These are phyloP conservation scores for Heliothis subflexa DNA, from an alignment of 1,140 invertebrate genomes.

Conservation along the genomic window DNA sequence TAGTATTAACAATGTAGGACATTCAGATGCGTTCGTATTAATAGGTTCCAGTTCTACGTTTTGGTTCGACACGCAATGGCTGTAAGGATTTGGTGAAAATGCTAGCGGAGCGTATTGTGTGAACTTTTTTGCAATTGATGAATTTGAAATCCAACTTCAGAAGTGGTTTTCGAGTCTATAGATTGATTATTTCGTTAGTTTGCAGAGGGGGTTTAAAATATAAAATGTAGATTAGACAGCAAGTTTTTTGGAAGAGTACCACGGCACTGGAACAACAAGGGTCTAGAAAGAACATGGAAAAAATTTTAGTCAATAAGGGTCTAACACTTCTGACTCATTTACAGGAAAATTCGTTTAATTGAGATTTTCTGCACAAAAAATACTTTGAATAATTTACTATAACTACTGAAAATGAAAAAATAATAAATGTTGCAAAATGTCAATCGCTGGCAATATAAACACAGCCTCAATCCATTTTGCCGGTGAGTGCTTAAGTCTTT, in stretches of 20 bases:
- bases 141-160: background rate
- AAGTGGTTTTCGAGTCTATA: background rate
- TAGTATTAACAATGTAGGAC: conserved; percentile 36
- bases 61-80: conserved; percentile 49
- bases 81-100: background rate
- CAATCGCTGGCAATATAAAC: conserved; percentile 4
- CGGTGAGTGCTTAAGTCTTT: conserved; percentile 19
- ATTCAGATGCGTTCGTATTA: conserved; percentile 45
- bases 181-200: background rate
- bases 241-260: too few species aligned
- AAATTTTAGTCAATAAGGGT: too few species aligned
- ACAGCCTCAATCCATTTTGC: conserved; percentile 41
- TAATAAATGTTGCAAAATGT: background rate
- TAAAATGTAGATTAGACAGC: too few species aligned
- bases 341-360: too few species aligned
- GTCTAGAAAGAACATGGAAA: too few species aligned
- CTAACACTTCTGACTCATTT: too few species aligned
- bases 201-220: too few species aligned
- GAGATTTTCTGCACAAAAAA: too few species aligned
- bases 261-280: too few species aligned
- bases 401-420: background rate
- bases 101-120: background rate
- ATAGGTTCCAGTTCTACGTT: conserved; percentile 47
- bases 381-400: too few species aligned
- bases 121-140: background rate